Conservation (phyloP, 2,113 vertebrate species). For the Petrocephalus zakoni region DNA sequence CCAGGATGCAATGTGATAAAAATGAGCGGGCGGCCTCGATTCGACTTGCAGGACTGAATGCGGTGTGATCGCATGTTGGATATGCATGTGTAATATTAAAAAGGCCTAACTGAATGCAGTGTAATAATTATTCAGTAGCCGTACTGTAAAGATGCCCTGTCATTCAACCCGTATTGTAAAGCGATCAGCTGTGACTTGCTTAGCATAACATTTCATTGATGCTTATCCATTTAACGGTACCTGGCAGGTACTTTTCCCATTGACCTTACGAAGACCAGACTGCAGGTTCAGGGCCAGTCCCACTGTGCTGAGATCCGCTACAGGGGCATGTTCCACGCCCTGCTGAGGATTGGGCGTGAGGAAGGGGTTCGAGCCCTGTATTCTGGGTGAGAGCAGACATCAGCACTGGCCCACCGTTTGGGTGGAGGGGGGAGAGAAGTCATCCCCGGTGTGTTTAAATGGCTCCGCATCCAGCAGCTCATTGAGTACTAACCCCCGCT, state of each 20-base stretch:
- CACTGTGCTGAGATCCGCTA: conserved; percentile 89
- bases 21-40: not conserved
- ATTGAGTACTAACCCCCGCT: not conserved
- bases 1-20: not conserved
- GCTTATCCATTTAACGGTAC: not conserved
- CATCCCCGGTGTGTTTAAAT: not conserved
- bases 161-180: not conserved
- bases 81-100: not conserved
- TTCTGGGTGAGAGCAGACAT: conserved; percentile 71
- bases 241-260: conserved; percentile 83
- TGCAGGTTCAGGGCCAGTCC: conserved; percentile 89
- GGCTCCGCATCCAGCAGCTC: not conserved
- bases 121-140: not conserved
- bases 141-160: not conserved
- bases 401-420: not conserved
- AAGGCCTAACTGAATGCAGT: not conserved
- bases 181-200: not conserved
- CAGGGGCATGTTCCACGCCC: conserved; percentile 89
- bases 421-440: not conserved
- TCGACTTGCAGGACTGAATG: not conserved
- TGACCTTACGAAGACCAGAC: conserved; percentile 86
- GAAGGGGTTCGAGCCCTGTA: conserved; percentile 84
- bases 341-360: conserved; percentile 82
- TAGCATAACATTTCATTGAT: not conserved
- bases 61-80: not conserved